phyloP scores from a whole-genome alignment of 2,113 vertebrate genomes.

The Rhipidura dahli region DNA sequence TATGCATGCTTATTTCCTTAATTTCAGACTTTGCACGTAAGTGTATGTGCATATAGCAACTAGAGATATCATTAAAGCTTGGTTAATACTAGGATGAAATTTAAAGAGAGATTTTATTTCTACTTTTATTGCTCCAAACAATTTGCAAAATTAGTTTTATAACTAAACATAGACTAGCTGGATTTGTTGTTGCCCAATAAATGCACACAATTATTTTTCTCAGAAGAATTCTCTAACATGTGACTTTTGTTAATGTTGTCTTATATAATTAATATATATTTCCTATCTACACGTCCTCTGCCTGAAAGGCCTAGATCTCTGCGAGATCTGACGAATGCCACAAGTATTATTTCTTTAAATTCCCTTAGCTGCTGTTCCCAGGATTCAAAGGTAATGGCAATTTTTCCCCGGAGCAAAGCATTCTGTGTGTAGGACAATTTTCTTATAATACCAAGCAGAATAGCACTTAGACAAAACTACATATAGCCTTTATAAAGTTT shows the following conservation, averaged over 20 bases:
- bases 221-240: neutral
- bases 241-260: neutral
- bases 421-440: neutral
- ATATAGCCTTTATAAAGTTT: neutral
- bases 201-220: neutral
- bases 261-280: neutral
- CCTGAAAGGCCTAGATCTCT: neutral
- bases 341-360: neutral
- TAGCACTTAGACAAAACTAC: neutral
- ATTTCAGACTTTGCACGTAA: neutral
- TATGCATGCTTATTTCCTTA: slow-evolving; percentile 26
- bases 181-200: neutral
- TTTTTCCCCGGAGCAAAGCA: neutral
- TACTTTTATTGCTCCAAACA: neutral
- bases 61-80: neutral
- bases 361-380: neutral
- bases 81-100: neutral
- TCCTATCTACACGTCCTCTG: neutral
- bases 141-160: neutral
- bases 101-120: neutral
- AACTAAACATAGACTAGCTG: neutral
- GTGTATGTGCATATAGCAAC: neutral
- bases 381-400: neutral
- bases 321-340: neutral
- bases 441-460: neutral